Percentiles rank a stretch among this genome's conserved stretches.
Conservation (phyloP, 2,113 vertebrate genomes). For the Chionomys nivalis region DNA sequence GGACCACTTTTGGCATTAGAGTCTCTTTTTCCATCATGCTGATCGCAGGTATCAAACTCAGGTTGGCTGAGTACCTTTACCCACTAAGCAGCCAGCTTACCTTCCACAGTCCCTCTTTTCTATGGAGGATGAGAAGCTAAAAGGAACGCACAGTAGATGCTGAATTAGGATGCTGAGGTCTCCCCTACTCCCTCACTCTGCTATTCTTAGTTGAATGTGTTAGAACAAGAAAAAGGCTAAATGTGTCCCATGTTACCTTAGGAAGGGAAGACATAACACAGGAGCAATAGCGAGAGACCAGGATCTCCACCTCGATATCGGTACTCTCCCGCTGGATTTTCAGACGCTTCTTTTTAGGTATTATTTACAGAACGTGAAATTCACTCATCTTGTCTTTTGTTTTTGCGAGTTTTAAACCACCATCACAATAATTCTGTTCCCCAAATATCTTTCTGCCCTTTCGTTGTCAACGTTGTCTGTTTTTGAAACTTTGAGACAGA, state of each 20-base stretch:
- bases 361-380: background rate
- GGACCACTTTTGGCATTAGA: background rate
- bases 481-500: background rate
- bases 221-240: background rate
- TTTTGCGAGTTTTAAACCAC: background rate
- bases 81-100: too few relatives aligned
- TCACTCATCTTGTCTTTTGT: background rate
- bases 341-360: background rate
- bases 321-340: background rate
- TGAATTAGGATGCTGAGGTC: background rate
- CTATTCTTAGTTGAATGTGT: background rate
- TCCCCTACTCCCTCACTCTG: accelerated
- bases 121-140: background rate
- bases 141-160: background rate
- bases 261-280: background rate
- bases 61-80: background rate
- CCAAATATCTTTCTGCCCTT: background rate
- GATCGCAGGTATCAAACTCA: background rate
- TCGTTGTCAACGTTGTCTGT: background rate
- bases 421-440: background rate
- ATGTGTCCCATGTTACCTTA: background rate
- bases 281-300: background rate
- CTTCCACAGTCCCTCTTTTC: background rate
- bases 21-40: background rate
- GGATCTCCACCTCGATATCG: background rate